phyloP scores from a whole-genome alignment of 2,113 vertebrate species.

The Cololabis saira region DNA sequence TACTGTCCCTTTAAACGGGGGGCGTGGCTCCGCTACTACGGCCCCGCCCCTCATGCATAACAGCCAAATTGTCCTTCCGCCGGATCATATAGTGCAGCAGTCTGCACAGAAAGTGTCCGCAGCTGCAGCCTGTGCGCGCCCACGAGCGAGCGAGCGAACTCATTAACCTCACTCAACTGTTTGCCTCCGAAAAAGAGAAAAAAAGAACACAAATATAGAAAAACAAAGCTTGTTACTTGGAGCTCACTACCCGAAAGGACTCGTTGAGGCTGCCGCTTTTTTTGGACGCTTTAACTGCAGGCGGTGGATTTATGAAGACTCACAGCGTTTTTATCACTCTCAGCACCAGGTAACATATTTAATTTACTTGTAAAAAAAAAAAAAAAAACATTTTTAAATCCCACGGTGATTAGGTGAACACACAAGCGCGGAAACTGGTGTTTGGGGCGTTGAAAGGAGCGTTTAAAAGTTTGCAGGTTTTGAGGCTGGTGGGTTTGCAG shows the following conservation, averaged over 20 bases:
- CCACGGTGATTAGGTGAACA: background rate
- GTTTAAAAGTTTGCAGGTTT: slow-evolving; percentile 4
- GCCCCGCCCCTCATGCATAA: slow-evolving; percentile 74
- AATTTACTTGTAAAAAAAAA: too few species aligned
- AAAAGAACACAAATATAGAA: background rate
- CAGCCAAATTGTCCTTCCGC: slow-evolving; percentile 30
- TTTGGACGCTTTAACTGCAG: slow-evolving; percentile 23
- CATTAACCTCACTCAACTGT: slow-evolving; percentile 3
- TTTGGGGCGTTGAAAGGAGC: background rate
- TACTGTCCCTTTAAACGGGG: slow-evolving; percentile 75
- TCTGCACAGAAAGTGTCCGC: slow-evolving; percentile 62
- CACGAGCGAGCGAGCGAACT: slow-evolving; percentile 23
- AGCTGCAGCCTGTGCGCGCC: slow-evolving; percentile 34
- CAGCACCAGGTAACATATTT: slow-evolving; percentile 58
- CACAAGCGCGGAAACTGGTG: background rate
- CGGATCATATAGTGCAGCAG: slow-evolving; percentile 71
- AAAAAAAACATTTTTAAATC: background rate
- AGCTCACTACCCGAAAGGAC: background rate
- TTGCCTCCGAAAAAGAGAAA: background rate
- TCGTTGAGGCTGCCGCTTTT: background rate
- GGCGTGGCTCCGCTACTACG: slow-evolving; percentile 73
- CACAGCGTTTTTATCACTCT: slow-evolving; percentile 25
- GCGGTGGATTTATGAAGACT: slow-evolving; percentile 69
- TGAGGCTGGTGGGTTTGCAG: too few species aligned
- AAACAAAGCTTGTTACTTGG: background rate